These are phyloP conservation scores for Tragelaphus scriptus DNA, from an alignment of 2,113 vertebrate genomes.

Conservation along the genomic window DNA sequence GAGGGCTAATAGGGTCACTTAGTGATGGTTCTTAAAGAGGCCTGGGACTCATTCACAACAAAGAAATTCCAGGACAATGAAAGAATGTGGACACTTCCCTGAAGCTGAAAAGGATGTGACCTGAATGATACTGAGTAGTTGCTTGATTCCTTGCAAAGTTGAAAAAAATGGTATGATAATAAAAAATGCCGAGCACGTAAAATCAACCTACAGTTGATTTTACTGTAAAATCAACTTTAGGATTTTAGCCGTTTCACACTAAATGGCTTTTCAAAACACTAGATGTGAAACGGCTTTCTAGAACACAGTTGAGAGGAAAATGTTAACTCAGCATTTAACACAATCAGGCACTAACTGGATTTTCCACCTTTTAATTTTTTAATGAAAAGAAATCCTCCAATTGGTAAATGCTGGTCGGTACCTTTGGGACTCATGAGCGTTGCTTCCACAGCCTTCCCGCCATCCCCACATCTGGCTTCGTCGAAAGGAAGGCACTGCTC, in stretches of 20 bases:
- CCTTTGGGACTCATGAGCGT: constrained; percentile 98
- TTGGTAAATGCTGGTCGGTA: constrained; percentile 72
- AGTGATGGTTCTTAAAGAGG: constrained; percentile 47
- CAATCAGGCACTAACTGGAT: background rate
- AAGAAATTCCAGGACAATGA: constrained; percentile 59
- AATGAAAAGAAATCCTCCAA: background rate
- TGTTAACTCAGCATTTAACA: constrained; percentile 26
- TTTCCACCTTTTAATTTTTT: background rate
- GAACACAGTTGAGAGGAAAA: background rate
- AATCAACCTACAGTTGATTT: background rate
- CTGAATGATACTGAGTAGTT: constrained; percentile 24
- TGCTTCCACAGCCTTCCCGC: constrained; percentile 94
- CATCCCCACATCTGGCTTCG: constrained; percentile 96
- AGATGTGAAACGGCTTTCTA: background rate
- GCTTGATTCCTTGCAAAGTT: constrained; percentile 23
- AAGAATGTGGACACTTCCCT: constrained; percentile 33
- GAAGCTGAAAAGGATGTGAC: constrained; percentile 50
- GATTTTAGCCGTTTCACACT: constrained; percentile 14
- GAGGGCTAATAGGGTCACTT: constrained; percentile 53
- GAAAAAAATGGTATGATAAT: constrained; percentile 29
- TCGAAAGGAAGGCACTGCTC: constrained; percentile 98
- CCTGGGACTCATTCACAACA: constrained; percentile 41
- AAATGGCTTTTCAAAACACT: constrained; percentile 27
- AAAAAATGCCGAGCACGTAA: constrained; percentile 43
- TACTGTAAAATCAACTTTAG: constrained; percentile 39